A percentile compares a stretch with the other conserved stretches of the same genome.
Evolutionary conservation across 2,113 vertebrate species (phyloP).

Genomic region (Scartelaos histophorus): DNA sequence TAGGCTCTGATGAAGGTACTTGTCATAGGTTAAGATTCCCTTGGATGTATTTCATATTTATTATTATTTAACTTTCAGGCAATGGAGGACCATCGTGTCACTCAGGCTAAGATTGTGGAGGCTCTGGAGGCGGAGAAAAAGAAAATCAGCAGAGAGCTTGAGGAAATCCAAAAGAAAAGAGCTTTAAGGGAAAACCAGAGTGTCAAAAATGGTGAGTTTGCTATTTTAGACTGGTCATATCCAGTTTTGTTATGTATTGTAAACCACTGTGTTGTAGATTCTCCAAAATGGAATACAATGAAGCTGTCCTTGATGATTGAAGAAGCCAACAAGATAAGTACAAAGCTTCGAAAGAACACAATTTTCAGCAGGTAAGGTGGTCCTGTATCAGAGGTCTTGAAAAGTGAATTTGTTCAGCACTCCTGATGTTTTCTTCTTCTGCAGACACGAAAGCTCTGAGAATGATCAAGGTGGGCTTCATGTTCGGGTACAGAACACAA

Average conservation of each 20-base stretch:
- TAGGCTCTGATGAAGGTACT: slow-evolving; percentile 10
- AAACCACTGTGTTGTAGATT: slow-evolving; percentile 64
- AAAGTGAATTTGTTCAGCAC: not conserved
- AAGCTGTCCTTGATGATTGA: slow-evolving; percentile 94
- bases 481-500: slow-evolving; percentile 87
- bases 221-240: not conserved
- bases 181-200: slow-evolving; percentile 58
- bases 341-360: slow-evolving; percentile 80
- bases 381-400: not conserved
- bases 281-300: slow-evolving; percentile 88
- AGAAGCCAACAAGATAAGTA: slow-evolving; percentile 91
- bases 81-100: slow-evolving; percentile 86
- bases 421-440: not conserved
- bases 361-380: slow-evolving; percentile 84
- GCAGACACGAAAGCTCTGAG: slow-evolving; percentile 80
- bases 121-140: slow-evolving; percentile 91
- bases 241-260: not conserved
- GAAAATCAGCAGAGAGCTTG: slow-evolving; percentile 87
- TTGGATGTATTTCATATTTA: slow-evolving; percentile 32
- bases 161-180: slow-evolving; percentile 80
- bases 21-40: not conserved
- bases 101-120: slow-evolving; percentile 86
- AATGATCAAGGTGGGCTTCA: slow-evolving; percentile 68
- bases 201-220: slow-evolving; percentile 54
- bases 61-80: slow-evolving; percentile 72